Percentiles rank a stretch among this genome's conserved stretches.
Evolutionary conservation across 2,888 invertebrate species (phyloP).

Genomic region (Chironomus riparius): DNA sequence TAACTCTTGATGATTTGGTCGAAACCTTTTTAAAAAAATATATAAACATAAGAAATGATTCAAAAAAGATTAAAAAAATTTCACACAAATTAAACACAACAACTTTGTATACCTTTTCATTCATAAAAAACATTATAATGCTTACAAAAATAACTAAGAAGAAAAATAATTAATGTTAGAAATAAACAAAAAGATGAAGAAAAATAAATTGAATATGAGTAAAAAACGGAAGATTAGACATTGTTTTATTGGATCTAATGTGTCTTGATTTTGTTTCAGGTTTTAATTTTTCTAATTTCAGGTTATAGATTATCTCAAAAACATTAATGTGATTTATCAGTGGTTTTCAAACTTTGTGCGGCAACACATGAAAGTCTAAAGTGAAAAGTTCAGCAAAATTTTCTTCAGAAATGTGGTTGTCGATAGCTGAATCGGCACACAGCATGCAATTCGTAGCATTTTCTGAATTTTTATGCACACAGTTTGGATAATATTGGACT

Average conservation of each 20-base stretch:
- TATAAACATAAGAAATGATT: neutral
- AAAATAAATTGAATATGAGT: neutral
- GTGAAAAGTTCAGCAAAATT: too few relatives aligned
- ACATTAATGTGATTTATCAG: too few relatives aligned
- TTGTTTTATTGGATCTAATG: neutral
- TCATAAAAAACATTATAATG: neutral
- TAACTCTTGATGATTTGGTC: neutral
- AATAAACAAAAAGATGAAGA: neutral
- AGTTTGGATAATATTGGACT: too few relatives aligned
- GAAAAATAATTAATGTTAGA: neutral
- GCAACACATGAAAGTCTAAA: too few relatives aligned
- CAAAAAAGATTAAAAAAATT: neutral
- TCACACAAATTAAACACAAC: neutral
- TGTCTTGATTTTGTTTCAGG: neutral
- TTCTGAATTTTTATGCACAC: too few relatives aligned
- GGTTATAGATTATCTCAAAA: too few relatives aligned
- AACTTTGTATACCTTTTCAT: neutral
- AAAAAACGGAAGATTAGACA: neutral
- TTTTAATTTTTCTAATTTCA: too few relatives aligned
- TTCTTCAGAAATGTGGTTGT: too few relatives aligned
- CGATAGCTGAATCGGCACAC: too few relatives aligned
- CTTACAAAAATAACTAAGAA: slow-evolving; percentile 1
- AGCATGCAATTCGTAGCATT: too few relatives aligned
- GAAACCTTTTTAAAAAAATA: neutral
- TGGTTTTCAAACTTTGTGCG: too few relatives aligned